A percentile compares a stretch with the other conserved stretches of the same genome.
Conservation (phyloP, 2,113 vertebrate species). For the Cyprinodon variegatus region DNA sequence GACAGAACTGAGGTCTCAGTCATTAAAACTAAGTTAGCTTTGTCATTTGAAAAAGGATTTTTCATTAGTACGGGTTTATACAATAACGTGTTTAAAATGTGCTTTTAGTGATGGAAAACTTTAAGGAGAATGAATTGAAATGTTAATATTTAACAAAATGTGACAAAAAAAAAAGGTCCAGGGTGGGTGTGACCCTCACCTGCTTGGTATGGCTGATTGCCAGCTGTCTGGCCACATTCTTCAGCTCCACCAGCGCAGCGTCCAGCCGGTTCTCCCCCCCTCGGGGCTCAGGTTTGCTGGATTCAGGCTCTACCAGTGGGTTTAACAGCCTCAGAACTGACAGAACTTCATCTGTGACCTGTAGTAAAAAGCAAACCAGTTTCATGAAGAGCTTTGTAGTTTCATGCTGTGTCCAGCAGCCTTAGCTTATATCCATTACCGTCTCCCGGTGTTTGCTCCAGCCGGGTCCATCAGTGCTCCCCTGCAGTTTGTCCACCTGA, state of each 20-base stretch:
- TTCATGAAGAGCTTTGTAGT: neutral
- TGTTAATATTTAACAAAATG: neutral
- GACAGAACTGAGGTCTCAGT: no score
- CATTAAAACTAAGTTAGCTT: no score
- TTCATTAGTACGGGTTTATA: neutral
- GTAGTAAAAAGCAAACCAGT: neutral
- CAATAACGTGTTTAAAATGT: neutral
- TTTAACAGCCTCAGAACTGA: constrained; percentile 74
- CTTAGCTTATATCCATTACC: constrained; percentile 48
- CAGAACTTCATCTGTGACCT: constrained; percentile 80
- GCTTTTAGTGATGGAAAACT: neutral
- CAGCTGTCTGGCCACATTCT: constrained; percentile 69
- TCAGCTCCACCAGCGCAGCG: constrained; percentile 64
- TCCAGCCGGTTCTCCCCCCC: constrained; percentile 55
- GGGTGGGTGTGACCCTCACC: constrained; percentile 44
- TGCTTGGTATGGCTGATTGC: constrained; percentile 67
- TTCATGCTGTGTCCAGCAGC: accelerated
- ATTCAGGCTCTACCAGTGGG: constrained; percentile 59
- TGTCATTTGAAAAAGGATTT: no score
- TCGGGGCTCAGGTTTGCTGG: neutral
- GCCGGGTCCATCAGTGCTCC: constrained; percentile 59
- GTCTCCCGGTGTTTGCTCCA: constrained; percentile 75
- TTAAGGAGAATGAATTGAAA: neutral
- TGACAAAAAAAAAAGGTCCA: neutral
- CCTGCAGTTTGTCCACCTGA: constrained; percentile 81